Conservation (phyloP, 2,113 vertebrate species). For the Hyperopisus bebe region DNA sequence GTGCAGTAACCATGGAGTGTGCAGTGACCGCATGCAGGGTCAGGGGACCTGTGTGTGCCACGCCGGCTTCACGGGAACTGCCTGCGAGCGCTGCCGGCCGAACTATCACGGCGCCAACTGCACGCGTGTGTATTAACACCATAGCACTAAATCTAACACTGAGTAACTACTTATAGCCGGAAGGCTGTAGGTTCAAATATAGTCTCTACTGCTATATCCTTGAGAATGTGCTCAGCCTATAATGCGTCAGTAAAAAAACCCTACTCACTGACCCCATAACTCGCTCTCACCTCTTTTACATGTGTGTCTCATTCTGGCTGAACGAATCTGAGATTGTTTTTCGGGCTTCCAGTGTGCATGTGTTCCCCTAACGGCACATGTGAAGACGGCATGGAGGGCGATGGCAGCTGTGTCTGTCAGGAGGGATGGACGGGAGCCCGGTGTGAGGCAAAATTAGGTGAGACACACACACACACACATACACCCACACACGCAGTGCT, state of each 20-base stretch:
- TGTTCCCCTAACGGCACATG: conserved; percentile 62
- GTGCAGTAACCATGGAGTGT: conserved; percentile 66
- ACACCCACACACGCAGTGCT: not conserved
- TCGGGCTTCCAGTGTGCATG: conserved; percentile 55
- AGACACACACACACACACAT: conserved; percentile 14
- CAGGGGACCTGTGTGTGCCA: conserved; percentile 69
- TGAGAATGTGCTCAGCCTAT: not conserved
- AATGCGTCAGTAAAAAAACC: not conserved
- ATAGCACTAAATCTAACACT: not conserved
- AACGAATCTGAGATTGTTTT: not conserved
- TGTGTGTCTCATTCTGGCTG: not conserved
- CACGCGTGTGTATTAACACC: conserved; percentile 58
- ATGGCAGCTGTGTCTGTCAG: conserved; percentile 71
- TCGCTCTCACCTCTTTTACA: not conserved
- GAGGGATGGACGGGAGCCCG: conserved; percentile 68
- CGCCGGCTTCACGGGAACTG: conserved; percentile 64
- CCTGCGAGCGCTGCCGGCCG: conserved; percentile 67
- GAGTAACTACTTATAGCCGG: not conserved
- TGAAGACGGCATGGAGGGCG: conserved; percentile 64
- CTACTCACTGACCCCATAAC: not conserved
- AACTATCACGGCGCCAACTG: conserved; percentile 73
- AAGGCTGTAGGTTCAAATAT: not conserved
- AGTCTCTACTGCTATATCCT: not conserved
- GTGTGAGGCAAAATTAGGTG: conserved; percentile 67
- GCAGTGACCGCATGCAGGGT: conserved; percentile 60